Conservation (phyloP, 2,888 invertebrate species). For the Drosophila lutescens region DNA sequence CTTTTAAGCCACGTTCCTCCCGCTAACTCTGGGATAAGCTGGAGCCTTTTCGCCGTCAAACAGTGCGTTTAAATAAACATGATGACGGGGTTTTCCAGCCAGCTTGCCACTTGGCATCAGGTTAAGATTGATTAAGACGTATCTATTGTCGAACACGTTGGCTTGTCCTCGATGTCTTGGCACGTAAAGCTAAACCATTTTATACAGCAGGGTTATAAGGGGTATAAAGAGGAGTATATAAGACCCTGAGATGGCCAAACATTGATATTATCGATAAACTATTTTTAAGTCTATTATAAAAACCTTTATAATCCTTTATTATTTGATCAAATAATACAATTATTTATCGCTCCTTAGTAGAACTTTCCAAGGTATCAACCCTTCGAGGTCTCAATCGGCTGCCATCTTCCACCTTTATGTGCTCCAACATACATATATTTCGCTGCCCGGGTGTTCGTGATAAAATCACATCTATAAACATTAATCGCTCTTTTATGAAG, state of each 20-base stretch:
- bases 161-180: constrained; percentile 45
- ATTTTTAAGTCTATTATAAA: neutral
- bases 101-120: constrained; percentile 28
- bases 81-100: constrained; percentile 2
- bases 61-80: constrained; percentile 51
- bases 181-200: constrained; percentile 55
- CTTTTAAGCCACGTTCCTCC: constrained; percentile 22
- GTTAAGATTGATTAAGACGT: constrained; percentile 77
- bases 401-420: constrained; percentile 8
- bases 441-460: constrained; percentile 62
- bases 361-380: constrained; percentile 6
- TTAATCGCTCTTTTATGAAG: constrained; percentile 80
- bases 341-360: no score
- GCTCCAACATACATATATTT: constrained; percentile 9
- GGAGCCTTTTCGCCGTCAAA: neutral
- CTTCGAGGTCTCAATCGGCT: constrained; percentile 6
- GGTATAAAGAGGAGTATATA: constrained; percentile 14
- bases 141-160: constrained; percentile 73
- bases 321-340: no score
- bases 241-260: no score
- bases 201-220: constrained; percentile 1
- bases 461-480: constrained; percentile 80
- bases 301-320: no score
- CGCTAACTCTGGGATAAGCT: constrained; percentile 13
- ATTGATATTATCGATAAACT: no score